These are phyloP conservation scores for Caenorhabditis brenneri DNA, from an alignment of 1,140 invertebrate genomes.

Conservation along the genomic window DNA sequence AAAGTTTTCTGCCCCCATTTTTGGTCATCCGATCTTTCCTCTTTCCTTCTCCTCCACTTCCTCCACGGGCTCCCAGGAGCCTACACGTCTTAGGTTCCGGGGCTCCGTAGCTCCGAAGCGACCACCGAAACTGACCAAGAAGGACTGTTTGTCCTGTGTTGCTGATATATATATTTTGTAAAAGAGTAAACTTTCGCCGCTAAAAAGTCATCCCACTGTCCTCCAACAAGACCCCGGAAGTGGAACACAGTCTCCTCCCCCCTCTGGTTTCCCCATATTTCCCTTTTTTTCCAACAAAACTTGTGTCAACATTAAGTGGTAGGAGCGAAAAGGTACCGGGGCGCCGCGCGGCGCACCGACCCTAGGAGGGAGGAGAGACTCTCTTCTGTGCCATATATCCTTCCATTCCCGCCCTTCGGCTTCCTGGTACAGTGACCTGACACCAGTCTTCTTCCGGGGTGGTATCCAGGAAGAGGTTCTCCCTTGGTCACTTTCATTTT, in stretches of 20 bases:
- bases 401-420: constrained; percentile 1
- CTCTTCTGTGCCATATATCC: constrained; percentile 6
- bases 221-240: constrained; percentile 21
- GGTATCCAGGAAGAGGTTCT: no score
- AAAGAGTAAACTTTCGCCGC: constrained; percentile 3
- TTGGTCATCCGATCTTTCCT: not conserved
- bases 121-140: not conserved
- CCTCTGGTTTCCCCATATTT: not conserved
- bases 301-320: constrained; percentile 36
- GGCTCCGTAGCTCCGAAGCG: not conserved
- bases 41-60: not conserved
- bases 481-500: no score
- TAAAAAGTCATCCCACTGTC: not conserved
- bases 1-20: not conserved
- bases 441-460: no score
- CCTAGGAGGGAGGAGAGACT: not conserved
- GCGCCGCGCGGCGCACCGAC: not conserved
- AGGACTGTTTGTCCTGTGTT: constrained; percentile 10
- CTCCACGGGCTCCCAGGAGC: not conserved
- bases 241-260: not conserved
- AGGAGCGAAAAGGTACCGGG: constrained; percentile 39
- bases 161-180: constrained; percentile 42
- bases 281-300: constrained; percentile 6
- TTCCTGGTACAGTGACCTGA: not conserved
- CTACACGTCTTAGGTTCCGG: not conserved